Evolutionary conservation across 2,113 vertebrate genomes (phyloP).

Genomic region (Heliornis fulica): DNA sequence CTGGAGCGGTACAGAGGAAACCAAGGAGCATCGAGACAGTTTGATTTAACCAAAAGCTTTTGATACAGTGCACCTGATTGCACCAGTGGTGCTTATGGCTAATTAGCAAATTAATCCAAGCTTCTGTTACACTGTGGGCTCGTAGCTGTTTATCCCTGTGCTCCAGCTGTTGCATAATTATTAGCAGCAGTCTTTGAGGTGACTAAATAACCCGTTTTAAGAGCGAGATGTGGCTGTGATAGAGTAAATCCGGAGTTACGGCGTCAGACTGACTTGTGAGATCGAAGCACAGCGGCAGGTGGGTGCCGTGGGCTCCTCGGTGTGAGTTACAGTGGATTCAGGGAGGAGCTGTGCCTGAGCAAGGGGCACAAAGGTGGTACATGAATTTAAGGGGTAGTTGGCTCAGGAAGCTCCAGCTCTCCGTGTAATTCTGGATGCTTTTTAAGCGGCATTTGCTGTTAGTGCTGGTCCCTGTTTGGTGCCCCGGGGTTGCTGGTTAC

Average conservation of each 20-base stretch:
- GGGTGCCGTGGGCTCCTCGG: not conserved
- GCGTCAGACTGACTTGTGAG: not conserved
- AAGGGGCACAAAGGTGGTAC: not conserved
- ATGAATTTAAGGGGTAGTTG: not conserved
- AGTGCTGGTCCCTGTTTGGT: not conserved
- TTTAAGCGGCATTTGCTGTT: not conserved
- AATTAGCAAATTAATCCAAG: not conserved
- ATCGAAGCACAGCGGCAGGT: accelerated
- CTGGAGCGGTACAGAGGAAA: not conserved
- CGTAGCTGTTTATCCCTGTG: not conserved
- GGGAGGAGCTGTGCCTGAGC: not conserved
- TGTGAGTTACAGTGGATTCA: not conserved
- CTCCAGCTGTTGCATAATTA: not conserved
- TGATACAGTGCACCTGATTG: not conserved
- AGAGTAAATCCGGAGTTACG: not conserved
- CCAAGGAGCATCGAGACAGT: not conserved
- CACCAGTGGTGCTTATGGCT: not conserved
- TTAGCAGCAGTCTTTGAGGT: not conserved
- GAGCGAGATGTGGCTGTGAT: not conserved
- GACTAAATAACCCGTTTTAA: not conserved
- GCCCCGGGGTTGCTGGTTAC: not conserved
- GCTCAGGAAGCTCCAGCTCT: not conserved
- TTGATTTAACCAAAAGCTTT: not conserved
- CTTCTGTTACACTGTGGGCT: not conserved
- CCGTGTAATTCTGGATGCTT: accelerated